Percentiles rank a stretch among this genome's conserved stretches.
Conservation (phyloP, 2,888 invertebrate genomes). For the Eledona agricola region DNA sequence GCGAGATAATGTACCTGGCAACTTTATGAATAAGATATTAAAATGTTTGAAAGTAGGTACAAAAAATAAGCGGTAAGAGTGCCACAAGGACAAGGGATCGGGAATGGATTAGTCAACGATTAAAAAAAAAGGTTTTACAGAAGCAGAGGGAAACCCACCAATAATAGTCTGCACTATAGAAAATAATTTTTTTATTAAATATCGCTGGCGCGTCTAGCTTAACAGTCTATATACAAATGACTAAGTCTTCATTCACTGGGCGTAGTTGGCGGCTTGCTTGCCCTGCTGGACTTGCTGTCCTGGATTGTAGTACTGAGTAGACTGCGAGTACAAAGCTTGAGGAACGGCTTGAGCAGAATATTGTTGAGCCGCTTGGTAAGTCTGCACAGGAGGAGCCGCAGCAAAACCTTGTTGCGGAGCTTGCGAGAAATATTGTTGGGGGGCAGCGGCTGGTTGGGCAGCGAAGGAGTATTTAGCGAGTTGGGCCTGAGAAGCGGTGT, state of each 20-base stretch:
- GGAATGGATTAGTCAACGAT: no score
- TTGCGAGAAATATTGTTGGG: constrained; percentile 32
- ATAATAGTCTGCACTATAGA: no score
- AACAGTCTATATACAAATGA: constrained; percentile 35
- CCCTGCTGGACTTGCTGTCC: constrained; percentile 44
- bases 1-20: no score
- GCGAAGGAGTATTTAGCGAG: constrained; percentile 1
- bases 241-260: constrained; percentile 33
- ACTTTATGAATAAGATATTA: no score
- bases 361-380: constrained; percentile 30
- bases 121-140: no score
- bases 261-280: constrained; percentile 43
- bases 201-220: no score
- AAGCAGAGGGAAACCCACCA: no score
- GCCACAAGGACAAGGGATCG: no score
- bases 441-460: constrained; percentile 11
- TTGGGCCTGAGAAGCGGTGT: constrained; percentile 3
- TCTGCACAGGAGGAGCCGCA: constrained; percentile 35
- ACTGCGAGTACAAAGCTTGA: constrained; percentile 42
- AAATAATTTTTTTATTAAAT: no score
- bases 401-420: constrained; percentile 32
- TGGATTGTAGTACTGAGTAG: constrained; percentile 43
- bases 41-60: no score
- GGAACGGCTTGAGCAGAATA: constrained; percentile 38
- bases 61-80: no score